Percentiles rank a stretch among this genome's conserved stretches.
These are phyloP conservation scores for Harpagifer antarcticus DNA, from an alignment of 2,797 vertebrate species.

Conservation along the genomic window DNA sequence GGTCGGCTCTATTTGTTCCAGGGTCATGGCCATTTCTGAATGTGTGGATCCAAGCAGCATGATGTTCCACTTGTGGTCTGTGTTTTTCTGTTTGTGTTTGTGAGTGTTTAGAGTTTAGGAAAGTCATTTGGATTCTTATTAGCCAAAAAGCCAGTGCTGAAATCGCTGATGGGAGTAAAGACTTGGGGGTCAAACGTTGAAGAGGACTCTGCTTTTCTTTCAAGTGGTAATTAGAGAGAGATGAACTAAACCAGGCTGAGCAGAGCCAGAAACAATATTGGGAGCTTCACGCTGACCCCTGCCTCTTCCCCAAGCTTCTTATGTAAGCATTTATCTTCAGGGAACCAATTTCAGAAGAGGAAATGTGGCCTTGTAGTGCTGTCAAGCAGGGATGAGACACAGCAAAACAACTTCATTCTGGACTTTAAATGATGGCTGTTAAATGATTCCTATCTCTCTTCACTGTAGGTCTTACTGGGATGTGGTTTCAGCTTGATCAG, in stretches of 20 bases:
- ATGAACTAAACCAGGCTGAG: slow-evolving; percentile 27
- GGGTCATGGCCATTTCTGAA: slow-evolving; percentile 59
- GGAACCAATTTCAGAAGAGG: slow-evolving; percentile 5
- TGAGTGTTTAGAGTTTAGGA: background rate
- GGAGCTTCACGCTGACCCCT: slow-evolving; percentile 9
- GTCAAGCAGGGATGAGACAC: background rate
- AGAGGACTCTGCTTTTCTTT: slow-evolving; percentile 33
- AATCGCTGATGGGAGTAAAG: slow-evolving; percentile 37
- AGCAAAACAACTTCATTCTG: slow-evolving; percentile 35
- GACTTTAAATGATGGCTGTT: slow-evolving; percentile 8
- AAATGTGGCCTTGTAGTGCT: slow-evolving; percentile 9
- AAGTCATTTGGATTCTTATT: slow-evolving; percentile 29
- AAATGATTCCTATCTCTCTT: slow-evolving; percentile 5
- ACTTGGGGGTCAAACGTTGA: slow-evolving; percentile 33
- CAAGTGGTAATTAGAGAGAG: slow-evolving; percentile 48
- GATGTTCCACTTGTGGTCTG: slow-evolving; percentile 13
- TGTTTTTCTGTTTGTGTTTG: slow-evolving; percentile 22
- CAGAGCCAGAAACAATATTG: slow-evolving; percentile 29
- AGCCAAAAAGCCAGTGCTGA: slow-evolving; percentile 11
- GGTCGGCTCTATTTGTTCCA: slow-evolving; percentile 64
- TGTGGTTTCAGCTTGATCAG: background rate
- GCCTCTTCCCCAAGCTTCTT: background rate
- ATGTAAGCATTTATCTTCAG: slow-evolving; percentile 29
- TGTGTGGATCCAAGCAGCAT: slow-evolving; percentile 36
- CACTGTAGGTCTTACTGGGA: background rate